Evolutionary conservation across 2,888 invertebrate genomes (phyloP).

Genomic region (Trissoscelio sp.): DNA sequence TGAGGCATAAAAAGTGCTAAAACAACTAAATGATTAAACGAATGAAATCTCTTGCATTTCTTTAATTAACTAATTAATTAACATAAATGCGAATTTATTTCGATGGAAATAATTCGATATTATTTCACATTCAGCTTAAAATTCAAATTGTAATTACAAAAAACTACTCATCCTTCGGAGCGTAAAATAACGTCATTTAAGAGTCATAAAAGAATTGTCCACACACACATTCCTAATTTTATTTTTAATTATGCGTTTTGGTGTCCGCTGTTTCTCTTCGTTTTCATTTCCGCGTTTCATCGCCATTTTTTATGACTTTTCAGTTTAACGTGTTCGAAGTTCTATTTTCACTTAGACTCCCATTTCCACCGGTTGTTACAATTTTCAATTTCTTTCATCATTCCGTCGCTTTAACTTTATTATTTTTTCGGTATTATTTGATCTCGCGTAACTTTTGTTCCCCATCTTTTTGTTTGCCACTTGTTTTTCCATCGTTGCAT

Average conservation of each 20-base stretch:
- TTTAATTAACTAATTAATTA: slow-evolving; percentile 9
- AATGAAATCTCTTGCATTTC: neutral
- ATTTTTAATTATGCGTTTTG: slow-evolving; percentile 21
- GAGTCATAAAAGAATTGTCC: neutral
- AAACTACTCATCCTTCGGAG: neutral
- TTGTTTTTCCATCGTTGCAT: slow-evolving; percentile 15
- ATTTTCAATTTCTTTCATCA: slow-evolving; percentile 48
- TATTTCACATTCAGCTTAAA: neutral
- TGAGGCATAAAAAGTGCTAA: too few species aligned
- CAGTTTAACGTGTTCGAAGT: slow-evolving; percentile 11
- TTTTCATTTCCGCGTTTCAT: slow-evolving; percentile 34
- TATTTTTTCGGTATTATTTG: slow-evolving; percentile 40
- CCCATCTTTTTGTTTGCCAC: slow-evolving; percentile 13
- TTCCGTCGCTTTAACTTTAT: slow-evolving; percentile 38
- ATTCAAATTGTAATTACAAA: neutral
- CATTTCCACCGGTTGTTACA: slow-evolving; percentile 31
- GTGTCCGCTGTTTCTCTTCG: neutral
- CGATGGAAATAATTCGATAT: slow-evolving; percentile 14
- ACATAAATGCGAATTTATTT: neutral
- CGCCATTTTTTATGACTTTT: slow-evolving; percentile 25
- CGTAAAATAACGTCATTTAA: neutral
- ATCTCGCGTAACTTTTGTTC: slow-evolving; percentile 15
- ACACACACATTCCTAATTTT: neutral
- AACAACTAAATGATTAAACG: too few species aligned
- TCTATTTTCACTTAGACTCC: slow-evolving; percentile 43